Evolutionary conservation across 64 coral and sea anemone species (phyloP).

Genomic region (Hydrozoanthus tunicans): DNA sequence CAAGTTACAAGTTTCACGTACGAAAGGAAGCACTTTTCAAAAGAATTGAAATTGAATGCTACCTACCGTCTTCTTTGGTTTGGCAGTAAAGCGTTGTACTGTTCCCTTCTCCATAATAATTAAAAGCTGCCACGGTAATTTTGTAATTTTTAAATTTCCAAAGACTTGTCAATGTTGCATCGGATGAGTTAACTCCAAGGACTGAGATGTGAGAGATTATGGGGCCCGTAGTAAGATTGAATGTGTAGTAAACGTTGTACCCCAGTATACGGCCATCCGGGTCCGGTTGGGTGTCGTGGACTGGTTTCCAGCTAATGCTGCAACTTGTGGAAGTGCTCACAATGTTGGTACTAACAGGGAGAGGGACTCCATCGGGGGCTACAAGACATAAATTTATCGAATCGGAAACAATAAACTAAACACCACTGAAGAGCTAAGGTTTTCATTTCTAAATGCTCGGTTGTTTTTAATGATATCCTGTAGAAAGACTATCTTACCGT

Average conservation of each 20-base stretch:
- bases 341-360: constrained; percentile 34
- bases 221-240: constrained; percentile 58
- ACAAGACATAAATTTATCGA: background rate
- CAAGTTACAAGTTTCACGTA: too few species aligned
- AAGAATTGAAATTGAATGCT: background rate
- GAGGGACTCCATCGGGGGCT: constrained; percentile 56
- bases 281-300: constrained; percentile 43
- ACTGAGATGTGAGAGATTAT: background rate
- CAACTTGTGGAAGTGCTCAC: constrained; percentile 47
- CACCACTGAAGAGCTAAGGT: too few species aligned
- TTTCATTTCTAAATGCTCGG: too few species aligned
- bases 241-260: constrained; percentile 58
- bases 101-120: constrained; percentile 60
- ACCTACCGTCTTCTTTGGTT: constrained; percentile 60
- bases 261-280: constrained; percentile 52
- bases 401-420: too few species aligned
- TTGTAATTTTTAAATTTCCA: constrained; percentile 52
- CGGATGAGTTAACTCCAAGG: constrained; percentile 40
- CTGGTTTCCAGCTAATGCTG: constrained; percentile 51
- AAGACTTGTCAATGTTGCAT: constrained; percentile 8
- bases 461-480: too few species aligned
- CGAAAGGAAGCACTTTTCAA: too few species aligned
- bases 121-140: constrained; percentile 48
- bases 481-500: too few species aligned
- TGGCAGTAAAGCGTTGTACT: constrained; percentile 35